Base-by-base conservation (phyloP, 2,888 invertebrate genomes). In the Leptopilina syphax region DNA sequence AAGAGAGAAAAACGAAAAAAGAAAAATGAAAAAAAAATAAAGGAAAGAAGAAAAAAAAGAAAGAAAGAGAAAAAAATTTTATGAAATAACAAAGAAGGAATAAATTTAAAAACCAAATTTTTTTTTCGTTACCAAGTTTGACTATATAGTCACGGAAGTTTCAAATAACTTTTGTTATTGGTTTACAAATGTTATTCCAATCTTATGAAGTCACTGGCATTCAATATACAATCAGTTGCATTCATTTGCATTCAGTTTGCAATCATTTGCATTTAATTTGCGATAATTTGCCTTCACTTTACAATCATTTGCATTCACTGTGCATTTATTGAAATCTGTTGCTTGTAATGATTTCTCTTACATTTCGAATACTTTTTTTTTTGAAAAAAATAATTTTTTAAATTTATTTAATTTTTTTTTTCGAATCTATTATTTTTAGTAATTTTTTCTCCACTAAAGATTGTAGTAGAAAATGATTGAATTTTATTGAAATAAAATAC, bases 201-300 rank as follows among this genome's bases (percentile, higher is more conserved):
- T 60, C 13, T 60, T 60, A n/a, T 60, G 13, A 63, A 63, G 63
- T 63, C 63, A 50, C 63, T 63, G 18, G 63, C 63, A 63, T 63
- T 63, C 63, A 63, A 63, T 63, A 63, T 63, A 63, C 63, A 63
- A 63, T 63, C 63, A 63, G 24, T 63, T 63, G 63, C 63, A 63
- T 63, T 63, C 63, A 63, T 63, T 63, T 63, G 63, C 63, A 63
- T 63, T 63, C 24, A 63, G 18, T 63, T 63, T 63, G 24, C 63
- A 63, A 63, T 63, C 24, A 63, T 63, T 63, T 63, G 63, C 63
- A 63, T 63, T 63, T 63, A 63, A 24, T 63, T 63, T 63, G 63
- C 63, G 63, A 63, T 63, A 63, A 63, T 63, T 63, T 63, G 63
- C 63, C 63, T 63, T n/a, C 63, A 24, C 63, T 63, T 63, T 18